phyloP scores from a whole-genome alignment of 2,888 invertebrate species.

The Xestoiulus laeticollis region DNA sequence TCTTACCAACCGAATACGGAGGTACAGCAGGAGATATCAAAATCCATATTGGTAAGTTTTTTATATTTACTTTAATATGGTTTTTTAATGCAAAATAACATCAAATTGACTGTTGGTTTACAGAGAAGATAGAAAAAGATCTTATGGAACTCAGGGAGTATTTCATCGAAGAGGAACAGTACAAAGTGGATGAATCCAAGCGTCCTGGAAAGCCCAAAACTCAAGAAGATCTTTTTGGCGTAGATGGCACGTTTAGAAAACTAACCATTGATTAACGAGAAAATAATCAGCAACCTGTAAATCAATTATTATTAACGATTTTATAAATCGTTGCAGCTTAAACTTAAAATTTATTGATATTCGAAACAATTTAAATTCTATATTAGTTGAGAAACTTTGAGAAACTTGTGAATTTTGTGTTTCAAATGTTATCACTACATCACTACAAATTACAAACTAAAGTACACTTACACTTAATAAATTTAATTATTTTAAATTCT shows the following conservation, averaged over 20 bases:
- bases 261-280: conserved; percentile 71
- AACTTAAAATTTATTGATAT: neutral
- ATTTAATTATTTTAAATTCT: no score
- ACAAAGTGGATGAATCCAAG: conserved; percentile 76
- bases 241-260: conserved; percentile 88
- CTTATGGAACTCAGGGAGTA: conserved; percentile 66
- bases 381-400: neutral
- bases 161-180: conserved; percentile 67
- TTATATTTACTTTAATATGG: neutral
- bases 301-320: neutral
- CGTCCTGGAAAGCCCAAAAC: conserved; percentile 80
- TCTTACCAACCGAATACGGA: conserved; percentile 71
- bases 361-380: neutral
- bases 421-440: no score
- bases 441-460: no score
- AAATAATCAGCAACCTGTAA: neutral
- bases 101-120: neutral
- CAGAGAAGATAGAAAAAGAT: conserved; percentile 54
- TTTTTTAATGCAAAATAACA: neutral
- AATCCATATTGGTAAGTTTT: neutral
- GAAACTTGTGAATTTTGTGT: neutral
- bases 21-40: conserved; percentile 65
- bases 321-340: neutral
- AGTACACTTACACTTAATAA: no score
- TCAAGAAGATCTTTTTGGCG: conserved; percentile 85